Evolutionary conservation across 1,140 invertebrate genomes (phyloP), one percentile per base, ranked within the genome.

Genomic region (Ctenoplectra terminalis): DNA sequence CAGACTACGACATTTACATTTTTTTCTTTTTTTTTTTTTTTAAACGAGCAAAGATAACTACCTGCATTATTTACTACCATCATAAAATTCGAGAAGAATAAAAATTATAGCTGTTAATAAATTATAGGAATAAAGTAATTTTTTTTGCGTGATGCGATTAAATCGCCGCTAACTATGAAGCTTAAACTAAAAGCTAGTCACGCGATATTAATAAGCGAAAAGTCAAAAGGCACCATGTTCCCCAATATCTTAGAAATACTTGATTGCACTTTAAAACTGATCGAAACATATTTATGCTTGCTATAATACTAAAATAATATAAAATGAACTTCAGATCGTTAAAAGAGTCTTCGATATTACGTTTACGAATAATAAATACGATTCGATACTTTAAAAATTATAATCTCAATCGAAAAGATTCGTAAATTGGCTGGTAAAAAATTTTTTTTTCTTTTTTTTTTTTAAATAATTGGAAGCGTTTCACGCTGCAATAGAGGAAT

Each of bases 151-250:
- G 29, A 26, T 48, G n/a, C 34, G 43, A 78, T 26, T 26, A 40
- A 71, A 60, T n/a, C 63, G 17, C 7, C 40, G 43, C 37, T 70
- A 78, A 78, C 29, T 78, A 71, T 37, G 26, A 71, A 71, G 43
- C 67, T 71, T 43, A 78, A 78, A 76, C 61, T 67, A 76, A 76
- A 50, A 37, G 6, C 43, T 78, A 78, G 40, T 48, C 43, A 43
- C 54, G 43, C 34, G 6, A 71, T 77, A 77, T 70, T 56, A n/a
- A 71, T 60, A 60, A 78, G 75, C 52, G 31, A 23, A 71, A 78
- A 71, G 64, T 78, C 66, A 78, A 78, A 78, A 78, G 75, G 75
- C 75, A 78, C 75, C 75, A 46, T 78, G 75, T 78, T 78, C 54
- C 61, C 66, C 66, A 71, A 71, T 78, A 78, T 78, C 75, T 70